Evolutionary conservation across 2,888 invertebrate species (phyloP), one percentile per base, ranked within the genome.

Genomic region (Aethes cnicana): DNA sequence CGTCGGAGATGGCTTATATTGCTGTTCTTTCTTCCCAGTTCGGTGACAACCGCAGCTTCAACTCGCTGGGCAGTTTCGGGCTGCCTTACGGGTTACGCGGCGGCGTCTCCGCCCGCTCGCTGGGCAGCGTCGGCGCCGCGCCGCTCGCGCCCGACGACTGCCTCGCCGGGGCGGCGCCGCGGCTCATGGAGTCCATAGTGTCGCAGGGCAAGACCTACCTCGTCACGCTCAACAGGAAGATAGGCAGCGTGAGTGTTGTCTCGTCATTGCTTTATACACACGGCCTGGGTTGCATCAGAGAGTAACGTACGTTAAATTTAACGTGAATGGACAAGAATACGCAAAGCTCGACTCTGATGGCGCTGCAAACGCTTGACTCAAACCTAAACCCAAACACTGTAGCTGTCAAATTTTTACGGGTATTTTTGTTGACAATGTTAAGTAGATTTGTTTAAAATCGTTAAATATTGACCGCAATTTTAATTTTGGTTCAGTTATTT

Each of bases 171-270:
- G 63, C 69, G 44, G 78, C 78, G 59, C 86, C 86, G 1, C 54
- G 84, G 0, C 78, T 85, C 54, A 88, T 87, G 87, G 85, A 86
- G 77, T 82, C 83, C 63, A 86, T 88, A 52, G 79, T 84, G 35
- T 80, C 80, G 18, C 79, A 82, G 68, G 87, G 87, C 7, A 81
- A 83, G 69, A 82, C 84, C 1, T 87, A 88, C 65, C 77, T 86
- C 55, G 84, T 87, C 63, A 84, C 85, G 6, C 69, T 85, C 53
- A 79, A 74, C 25, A 83, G 82, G 77, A 81, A 78, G 68, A 86
- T 88, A 7, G 87, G 87, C 58, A 83, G 84, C 35, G 85, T 86
- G 48, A 77, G 81, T 79, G 32, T 16, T 4, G 3, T 5, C 14
- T 25, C 5, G 28, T 6, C 3, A 18, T 2, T 6, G 8, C 8